Percentiles rank a stretch among this genome's conserved stretches.
These are phyloP conservation scores for Ichneumoninae sp. DNA, from an alignment of 2,888 invertebrate species.

Conservation along the genomic window DNA sequence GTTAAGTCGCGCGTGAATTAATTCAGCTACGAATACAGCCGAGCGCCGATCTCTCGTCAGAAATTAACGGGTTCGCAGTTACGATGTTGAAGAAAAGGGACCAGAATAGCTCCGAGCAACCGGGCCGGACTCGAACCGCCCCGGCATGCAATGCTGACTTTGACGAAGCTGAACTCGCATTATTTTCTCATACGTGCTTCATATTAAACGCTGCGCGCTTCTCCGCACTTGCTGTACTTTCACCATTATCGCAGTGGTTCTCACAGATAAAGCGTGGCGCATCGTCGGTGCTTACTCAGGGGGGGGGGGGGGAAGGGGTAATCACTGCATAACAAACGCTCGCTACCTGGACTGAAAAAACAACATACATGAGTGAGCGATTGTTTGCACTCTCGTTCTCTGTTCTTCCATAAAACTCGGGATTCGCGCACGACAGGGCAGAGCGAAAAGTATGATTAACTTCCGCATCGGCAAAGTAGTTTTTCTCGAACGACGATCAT, in stretches of 20 bases:
- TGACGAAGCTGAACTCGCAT: slow-evolving; percentile 24
- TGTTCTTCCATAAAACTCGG: slow-evolving; percentile 9
- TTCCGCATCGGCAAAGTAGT: slow-evolving; percentile 38
- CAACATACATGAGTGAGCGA: background rate
- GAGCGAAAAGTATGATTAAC: slow-evolving; percentile 22
- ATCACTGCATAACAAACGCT: background rate
- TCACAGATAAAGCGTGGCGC: background rate
- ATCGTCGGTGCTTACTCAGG: background rate
- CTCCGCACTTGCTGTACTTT: slow-evolving; percentile 14
- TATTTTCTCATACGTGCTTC: slow-evolving; percentile 7
- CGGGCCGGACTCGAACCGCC: background rate
- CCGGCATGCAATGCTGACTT: slow-evolving; percentile 18
- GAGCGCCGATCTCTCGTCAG: slow-evolving; percentile 18
- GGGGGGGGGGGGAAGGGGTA: too few species aligned
- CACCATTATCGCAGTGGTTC: slow-evolving; percentile 9
- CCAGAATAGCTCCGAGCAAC: background rate
- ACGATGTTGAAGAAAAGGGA: background rate
- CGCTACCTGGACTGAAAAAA: background rate
- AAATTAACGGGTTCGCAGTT: slow-evolving; percentile 18
- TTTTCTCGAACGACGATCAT: slow-evolving; percentile 63
- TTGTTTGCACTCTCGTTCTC: slow-evolving; percentile 14
- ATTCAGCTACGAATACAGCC: background rate
- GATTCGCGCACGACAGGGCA: slow-evolving; percentile 22
- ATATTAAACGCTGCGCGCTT: slow-evolving; percentile 2
- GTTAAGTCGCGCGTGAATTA: slow-evolving; percentile 26